Conservation (phyloP, 2,888 invertebrate species). For the Spisula subtruncata region DNA sequence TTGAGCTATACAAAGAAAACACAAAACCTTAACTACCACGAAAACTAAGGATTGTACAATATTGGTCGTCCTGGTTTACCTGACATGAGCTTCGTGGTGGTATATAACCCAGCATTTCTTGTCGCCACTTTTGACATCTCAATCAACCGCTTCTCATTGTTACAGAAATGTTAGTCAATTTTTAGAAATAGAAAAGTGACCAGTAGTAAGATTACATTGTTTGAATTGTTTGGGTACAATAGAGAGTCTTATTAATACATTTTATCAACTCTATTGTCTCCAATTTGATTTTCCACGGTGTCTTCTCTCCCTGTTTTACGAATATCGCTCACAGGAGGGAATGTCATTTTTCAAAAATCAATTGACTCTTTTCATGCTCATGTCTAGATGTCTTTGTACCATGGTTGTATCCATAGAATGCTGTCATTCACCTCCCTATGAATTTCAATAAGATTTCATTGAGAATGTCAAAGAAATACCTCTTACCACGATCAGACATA, state of each 20-base stretch:
- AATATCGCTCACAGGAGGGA: conserved; percentile 39
- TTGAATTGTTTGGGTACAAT: background rate
- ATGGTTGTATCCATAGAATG: conserved; percentile 3
- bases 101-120: background rate
- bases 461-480: conserved; percentile 47
- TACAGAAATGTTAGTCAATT: background rate
- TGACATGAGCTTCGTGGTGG: conserved; percentile 8
- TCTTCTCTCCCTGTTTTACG: background rate
- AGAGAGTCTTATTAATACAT: background rate
- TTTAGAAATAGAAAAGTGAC: conserved; percentile 1
- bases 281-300: background rate
- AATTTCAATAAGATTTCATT: conserved; percentile 52
- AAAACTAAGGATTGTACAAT: too few species aligned
- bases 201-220: background rate
- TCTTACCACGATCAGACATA: conserved; percentile 27
- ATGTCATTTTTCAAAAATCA: conserved; percentile 50
- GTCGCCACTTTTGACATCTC: background rate
- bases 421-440: conserved; percentile 41
- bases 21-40: too few species aligned
- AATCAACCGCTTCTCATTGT: background rate
- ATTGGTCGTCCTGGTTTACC: background rate
- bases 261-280: background rate
- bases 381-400: conserved; percentile 25
- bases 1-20: too few species aligned
- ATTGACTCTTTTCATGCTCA: conserved; percentile 43